Conservation (phyloP, 2,113 vertebrate species). For the Rhynchomys soricoides region DNA sequence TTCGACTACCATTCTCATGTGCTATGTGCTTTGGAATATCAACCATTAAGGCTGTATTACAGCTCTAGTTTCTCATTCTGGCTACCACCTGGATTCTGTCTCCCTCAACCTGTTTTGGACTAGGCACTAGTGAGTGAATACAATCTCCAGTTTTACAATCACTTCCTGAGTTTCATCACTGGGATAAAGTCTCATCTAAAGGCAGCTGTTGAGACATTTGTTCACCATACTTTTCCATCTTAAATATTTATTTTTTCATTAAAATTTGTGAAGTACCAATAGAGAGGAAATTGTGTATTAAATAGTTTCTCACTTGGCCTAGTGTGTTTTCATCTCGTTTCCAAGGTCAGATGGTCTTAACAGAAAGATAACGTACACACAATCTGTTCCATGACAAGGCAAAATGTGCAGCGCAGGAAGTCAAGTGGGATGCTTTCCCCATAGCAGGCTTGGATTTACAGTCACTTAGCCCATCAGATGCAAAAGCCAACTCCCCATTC, state of each 20-base stretch:
- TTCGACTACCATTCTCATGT: neutral
- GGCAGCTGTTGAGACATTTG: constrained; percentile 86
- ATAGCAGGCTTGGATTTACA: constrained; percentile 81
- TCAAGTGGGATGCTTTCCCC: constrained; percentile 86
- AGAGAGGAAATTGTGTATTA: constrained; percentile 87
- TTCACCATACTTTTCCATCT: constrained; percentile 89
- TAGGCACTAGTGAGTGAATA: neutral
- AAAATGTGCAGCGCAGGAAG: constrained; percentile 86
- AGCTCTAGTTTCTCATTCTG: neutral
- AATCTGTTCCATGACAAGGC: constrained; percentile 89
- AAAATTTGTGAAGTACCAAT: constrained; percentile 89
- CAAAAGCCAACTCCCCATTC: constrained; percentile 65
- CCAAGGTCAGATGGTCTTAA: constrained; percentile 90
- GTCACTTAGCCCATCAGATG: constrained; percentile 80
- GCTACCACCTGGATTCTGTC: neutral
- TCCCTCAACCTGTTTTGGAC: neutral
- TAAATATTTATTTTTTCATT: constrained; percentile 91
- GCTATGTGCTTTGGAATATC: neutral
- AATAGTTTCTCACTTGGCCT: constrained; percentile 89
- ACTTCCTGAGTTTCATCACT: constrained; percentile 61
- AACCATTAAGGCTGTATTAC: neutral
- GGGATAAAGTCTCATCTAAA: constrained; percentile 62
- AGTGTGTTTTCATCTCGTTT: constrained; percentile 89
- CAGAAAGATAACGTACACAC: constrained; percentile 89
- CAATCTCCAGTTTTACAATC: constrained; percentile 41